Evolutionary conservation across 2,888 invertebrate species (phyloP).

Genomic region (Erpobdella octoculata): DNA sequence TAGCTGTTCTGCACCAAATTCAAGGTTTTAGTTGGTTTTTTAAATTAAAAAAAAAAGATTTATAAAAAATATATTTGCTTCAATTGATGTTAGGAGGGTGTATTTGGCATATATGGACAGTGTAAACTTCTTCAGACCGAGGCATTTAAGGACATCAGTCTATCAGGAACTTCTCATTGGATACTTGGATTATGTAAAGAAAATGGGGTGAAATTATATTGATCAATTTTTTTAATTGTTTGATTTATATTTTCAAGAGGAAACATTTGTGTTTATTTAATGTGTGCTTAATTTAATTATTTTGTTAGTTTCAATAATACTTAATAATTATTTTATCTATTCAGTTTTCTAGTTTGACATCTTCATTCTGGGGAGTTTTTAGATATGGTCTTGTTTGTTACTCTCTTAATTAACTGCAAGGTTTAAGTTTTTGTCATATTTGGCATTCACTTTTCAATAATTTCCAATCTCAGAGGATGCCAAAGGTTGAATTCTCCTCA

Average conservation of each 20-base stretch:
- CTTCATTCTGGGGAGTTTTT: too few species aligned
- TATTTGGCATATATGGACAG: constrained; percentile 99
- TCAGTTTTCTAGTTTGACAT: too few species aligned
- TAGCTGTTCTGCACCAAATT: constrained; percentile 86
- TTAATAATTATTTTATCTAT: background rate
- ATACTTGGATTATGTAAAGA: constrained; percentile 95
- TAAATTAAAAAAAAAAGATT: too few species aligned
- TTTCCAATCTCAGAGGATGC: too few species aligned
- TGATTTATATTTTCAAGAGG: too few species aligned
- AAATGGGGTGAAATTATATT: constrained; percentile 66
- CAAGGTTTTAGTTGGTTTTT: constrained; percentile 54
- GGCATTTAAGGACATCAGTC: constrained; percentile 90
- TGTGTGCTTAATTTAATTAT: background rate
- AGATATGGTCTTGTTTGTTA: too few species aligned
- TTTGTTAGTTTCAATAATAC: background rate
- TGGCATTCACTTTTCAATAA: too few species aligned
- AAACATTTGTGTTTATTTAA: background rate
- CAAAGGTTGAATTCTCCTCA: too few species aligned
- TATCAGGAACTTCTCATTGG: constrained; percentile 98
- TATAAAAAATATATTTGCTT: too few species aligned
- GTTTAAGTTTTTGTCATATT: too few species aligned
- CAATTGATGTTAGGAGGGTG: constrained; percentile 82
- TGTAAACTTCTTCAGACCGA: constrained; percentile 96
- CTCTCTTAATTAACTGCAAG: too few species aligned
- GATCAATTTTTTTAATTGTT: background rate